Conservation (phyloP, 2,888 invertebrate species). For the Ennomos fuscantarius region DNA sequence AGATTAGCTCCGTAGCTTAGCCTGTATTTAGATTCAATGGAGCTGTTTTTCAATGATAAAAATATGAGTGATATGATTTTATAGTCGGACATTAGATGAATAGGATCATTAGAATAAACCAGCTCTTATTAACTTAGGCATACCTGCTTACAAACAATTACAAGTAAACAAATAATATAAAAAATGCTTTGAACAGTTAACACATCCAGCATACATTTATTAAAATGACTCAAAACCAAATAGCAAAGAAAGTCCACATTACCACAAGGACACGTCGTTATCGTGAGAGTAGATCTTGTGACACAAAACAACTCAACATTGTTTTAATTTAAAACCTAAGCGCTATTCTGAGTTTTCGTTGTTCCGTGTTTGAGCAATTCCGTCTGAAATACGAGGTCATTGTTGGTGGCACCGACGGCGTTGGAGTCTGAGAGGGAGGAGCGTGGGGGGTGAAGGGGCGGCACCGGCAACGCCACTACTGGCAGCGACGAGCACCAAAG, state of each 20-base stretch:
- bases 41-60: too few species aligned
- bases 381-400: constrained; percentile 84
- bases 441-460: constrained; percentile 49
- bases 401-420: constrained; percentile 81
- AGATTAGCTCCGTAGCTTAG: too few species aligned
- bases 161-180: too few species aligned
- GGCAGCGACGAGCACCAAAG: constrained; percentile 64
- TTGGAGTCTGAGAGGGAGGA: constrained; percentile 65
- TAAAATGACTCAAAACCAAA: neutral
- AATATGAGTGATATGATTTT: too few species aligned
- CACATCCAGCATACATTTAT: too few species aligned
- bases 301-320: constrained; percentile 36
- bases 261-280: constrained; percentile 22
- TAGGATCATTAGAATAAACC: too few species aligned
- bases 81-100: too few species aligned
- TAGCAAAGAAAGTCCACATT: constrained; percentile 12
- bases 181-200: too few species aligned
- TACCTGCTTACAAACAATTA: too few species aligned
- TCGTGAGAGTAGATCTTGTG: constrained; percentile 32
- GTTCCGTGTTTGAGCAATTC: constrained; percentile 83
- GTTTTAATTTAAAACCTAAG: constrained; percentile 55
- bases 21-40: too few species aligned
- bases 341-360: constrained; percentile 77
- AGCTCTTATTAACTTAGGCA: too few species aligned
- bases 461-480: constrained; percentile 55